These are phyloP conservation scores for Omphaloscelis lunosa DNA, from an alignment of 2,888 invertebrate genomes.

Conservation along the genomic window DNA sequence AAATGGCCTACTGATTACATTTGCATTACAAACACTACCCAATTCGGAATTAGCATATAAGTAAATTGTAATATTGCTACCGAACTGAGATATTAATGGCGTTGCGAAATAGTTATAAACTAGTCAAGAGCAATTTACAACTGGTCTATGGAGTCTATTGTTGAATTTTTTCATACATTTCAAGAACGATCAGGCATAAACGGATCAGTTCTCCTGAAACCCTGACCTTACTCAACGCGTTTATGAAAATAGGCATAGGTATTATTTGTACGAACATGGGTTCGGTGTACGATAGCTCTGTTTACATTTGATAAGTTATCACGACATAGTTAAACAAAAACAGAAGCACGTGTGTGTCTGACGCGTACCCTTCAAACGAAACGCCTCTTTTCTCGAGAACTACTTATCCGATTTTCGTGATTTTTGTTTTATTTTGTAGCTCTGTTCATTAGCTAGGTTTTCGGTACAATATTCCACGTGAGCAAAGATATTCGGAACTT, in stretches of 20 bases:
- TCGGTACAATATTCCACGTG: neutral
- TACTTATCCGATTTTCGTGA: slow-evolving; percentile 9
- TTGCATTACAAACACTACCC: slow-evolving; percentile 10
- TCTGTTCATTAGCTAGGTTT: neutral
- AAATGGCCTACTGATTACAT: slow-evolving; percentile 5
- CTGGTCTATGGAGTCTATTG: neutral
- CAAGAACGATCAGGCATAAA: neutral
- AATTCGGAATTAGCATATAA: slow-evolving; percentile 1
- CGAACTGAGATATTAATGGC: slow-evolving; percentile 16
- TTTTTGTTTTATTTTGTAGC: neutral
- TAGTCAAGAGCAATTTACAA: neutral
- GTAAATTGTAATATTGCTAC: slow-evolving; percentile 8
- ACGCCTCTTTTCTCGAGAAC: neutral
- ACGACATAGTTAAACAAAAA: slow-evolving; percentile 29
- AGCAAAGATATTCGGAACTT: neutral
- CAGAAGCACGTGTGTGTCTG: slow-evolving; percentile 44
- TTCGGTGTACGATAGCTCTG: slow-evolving; percentile 44
- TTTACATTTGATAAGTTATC: slow-evolving; percentile 56
- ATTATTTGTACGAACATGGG: slow-evolving; percentile 17
- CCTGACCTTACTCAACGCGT: slow-evolving; percentile 40
- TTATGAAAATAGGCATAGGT: slow-evolving; percentile 8
- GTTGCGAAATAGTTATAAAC: slow-evolving; percentile 8
- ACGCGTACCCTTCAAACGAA: slow-evolving; percentile 20
- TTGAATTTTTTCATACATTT: slow-evolving; percentile 4
- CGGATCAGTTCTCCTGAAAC: neutral